Evolutionary conservation across 2,888 invertebrate genomes (phyloP), one percentile per base, ranked within the genome.

Genomic region (Ectemnius continuus): DNA sequence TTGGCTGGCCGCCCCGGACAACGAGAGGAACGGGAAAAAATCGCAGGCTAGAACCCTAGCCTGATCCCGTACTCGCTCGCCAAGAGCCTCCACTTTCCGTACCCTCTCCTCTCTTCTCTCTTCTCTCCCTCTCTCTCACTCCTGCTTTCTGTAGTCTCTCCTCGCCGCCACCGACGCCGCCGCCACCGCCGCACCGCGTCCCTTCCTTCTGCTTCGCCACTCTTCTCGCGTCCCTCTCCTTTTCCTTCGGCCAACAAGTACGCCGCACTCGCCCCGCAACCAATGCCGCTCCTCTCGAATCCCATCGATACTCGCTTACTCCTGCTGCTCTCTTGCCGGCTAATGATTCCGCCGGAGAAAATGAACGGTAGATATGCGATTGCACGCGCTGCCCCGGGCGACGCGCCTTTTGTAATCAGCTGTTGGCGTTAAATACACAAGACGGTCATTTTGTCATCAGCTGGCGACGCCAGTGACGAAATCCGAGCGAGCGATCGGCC

Each of bases 1-100:
- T 92, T 92, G 92, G 91, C 86, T 84, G 81, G 66, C 72, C 80
- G 78, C 74, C 79, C 36, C 79, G 75, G 83, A 83, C 83, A 81
- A 85, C 86, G 80, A 76, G 81, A 83, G 81, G 78, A 84, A 85
- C 81, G 80, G 76, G 79, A 79, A 79, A 82, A 83, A 82, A 80
- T 82, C 82, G 77, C 82, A 75, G 76, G 75, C 79, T 67, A 70
- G 78, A 77, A 77, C 80, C 74, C 79, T 78, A 74, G 72, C 80
- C 87, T 82, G 81, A 82, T 79, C 77, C 60, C 76, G 66, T 6
- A 6, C 36, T 62, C 59, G 80, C 80, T 79, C 68, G 58, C 20
- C 64, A 28, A 83, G 84, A 85, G 75, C 46, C 75, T 85, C 85
- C 82, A 77, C 85, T 79, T 70, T 68, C 61, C 59, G 61, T 26